Evolutionary conservation across 2,888 invertebrate genomes (phyloP), one percentile per base, ranked within the genome.

Genomic region (Luperina nickerlii): DNA sequence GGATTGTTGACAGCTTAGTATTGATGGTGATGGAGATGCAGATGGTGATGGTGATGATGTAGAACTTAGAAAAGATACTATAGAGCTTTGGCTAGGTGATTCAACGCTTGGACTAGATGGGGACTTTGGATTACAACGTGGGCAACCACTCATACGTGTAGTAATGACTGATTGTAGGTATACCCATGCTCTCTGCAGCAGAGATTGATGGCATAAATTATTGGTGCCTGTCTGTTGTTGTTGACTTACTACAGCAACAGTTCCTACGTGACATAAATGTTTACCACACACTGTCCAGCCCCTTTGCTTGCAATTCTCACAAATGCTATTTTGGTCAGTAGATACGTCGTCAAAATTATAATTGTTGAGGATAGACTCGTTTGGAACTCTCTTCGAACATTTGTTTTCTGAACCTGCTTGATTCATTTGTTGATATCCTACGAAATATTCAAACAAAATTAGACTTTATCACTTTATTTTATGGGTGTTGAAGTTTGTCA

Each of bases 371-470:
- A 80, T 57, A 67, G n/a, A 77, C 70, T 85, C 85, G 18, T 65
- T 45, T 75, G 76, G 80, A 66, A 65, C 13, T 62, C 20, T 67
- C 68, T 70, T 74, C 65, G 63, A 68, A 51, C 60, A 63, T 65
- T 45, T 76, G 42, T 62, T 76, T 62, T 76, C 79, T 63, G 72
- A 72, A 54, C 45, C 42, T 66, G 60, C 62, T 60, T 83, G 76
- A 65, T 77, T 75, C 71, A 62, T 72, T 65, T 60, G 76, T 60
- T 76, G 68, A 51, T 62, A 45, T 45, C 76, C 84, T 85, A 72
- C 60, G 79, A 75, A 83, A 83, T 69, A 57, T 83, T 75, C 18
- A 63, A 86, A 74, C n/a, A 76, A 54, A 68, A 86, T 65, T 76
- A 76, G 79, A 65, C 42, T 70, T 15, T 24, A 42, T 60, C 72